phyloP scores from a whole-genome alignment of 2,797 vertebrate genomes.

The Paguma larvata region DNA sequence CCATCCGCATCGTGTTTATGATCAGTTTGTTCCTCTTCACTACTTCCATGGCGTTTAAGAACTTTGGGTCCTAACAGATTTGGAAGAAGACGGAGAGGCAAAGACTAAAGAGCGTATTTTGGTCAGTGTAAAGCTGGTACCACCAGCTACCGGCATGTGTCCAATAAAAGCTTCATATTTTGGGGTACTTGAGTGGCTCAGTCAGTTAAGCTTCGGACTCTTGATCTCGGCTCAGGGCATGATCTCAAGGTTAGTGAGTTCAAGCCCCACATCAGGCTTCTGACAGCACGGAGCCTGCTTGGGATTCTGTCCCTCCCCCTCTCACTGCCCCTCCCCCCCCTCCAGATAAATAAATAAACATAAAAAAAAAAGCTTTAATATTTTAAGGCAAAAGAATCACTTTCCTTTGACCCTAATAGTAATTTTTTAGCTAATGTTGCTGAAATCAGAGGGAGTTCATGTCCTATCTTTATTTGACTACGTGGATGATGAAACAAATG shows the following conservation, averaged over 20 bases:
- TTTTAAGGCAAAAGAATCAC: not conserved
- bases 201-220: too few relatives aligned
- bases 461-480: not conserved
- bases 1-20: not conserved
- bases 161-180: not conserved
- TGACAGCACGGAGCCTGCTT: too few relatives aligned
- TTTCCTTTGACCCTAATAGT: not conserved
- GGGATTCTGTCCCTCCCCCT: too few relatives aligned
- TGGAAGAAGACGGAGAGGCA: not conserved
- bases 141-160: not conserved
- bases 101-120: not conserved
- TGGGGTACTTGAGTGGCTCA: not conserved
- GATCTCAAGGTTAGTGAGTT: too few relatives aligned
- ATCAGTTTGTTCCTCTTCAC: not conserved
- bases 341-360: too few relatives aligned
- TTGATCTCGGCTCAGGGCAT: too few relatives aligned
- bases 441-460: not conserved
- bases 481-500: not conserved
- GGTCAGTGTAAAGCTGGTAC: not conserved
- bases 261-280: too few relatives aligned
- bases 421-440: not conserved
- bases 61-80: not conserved
- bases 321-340: too few relatives aligned
- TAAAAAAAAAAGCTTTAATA: not conserved
- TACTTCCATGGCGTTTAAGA: not conserved